Base-by-base conservation (phyloP, 1,140 invertebrate species). In the Sinella curviseta region DNA sequence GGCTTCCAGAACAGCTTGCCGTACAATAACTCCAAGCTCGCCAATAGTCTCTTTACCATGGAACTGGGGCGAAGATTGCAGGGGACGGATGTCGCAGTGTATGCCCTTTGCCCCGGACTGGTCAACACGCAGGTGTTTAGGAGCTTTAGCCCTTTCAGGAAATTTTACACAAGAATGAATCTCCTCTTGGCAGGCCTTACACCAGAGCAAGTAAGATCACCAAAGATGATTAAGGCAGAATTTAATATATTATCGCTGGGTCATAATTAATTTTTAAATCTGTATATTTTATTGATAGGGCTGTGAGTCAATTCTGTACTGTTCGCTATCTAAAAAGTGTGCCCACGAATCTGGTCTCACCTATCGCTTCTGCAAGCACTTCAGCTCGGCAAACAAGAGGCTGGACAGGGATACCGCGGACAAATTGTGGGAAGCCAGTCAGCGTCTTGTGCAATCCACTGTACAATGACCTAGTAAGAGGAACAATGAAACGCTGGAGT, bases 71-170 rank as follows among this genome's bases (percentile, higher is more conserved):
- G 82, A 26, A 83, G 82, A 31, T 77, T 86, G 1, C 70, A 85
- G 77, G 87, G 80, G 36, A 84, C 80, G 76, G 78, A 78, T 31
- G 76, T 83, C 1, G 77, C 30, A 1, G 78, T 76, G 0, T 81
- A 83, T 60, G 74, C 80, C 16, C 39, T 82, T 48, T 80, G 79
- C 67, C 78, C 80, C 24, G 90, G 90, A 2, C 86, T 89, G 73
- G 87, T 88, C n/a, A 86, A 86, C 48, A 89, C 89, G 2, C 86
- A 87, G 2, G 85, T 89, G 14, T 86, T 87, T 30, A 84, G 89
- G 30, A 84, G 89, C 81, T 79, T 83, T 0, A 74, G 83, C 33
- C 83, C 85, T 17, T 82, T 77, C 77, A 75, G 33, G 31, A 78
- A 80, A 76, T 36, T 80, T n/a, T 79, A 78, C 57, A 73, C 73